phyloP scores from a whole-genome alignment of 1,140 invertebrate genomes.

The Hirudo medicinalis region DNA sequence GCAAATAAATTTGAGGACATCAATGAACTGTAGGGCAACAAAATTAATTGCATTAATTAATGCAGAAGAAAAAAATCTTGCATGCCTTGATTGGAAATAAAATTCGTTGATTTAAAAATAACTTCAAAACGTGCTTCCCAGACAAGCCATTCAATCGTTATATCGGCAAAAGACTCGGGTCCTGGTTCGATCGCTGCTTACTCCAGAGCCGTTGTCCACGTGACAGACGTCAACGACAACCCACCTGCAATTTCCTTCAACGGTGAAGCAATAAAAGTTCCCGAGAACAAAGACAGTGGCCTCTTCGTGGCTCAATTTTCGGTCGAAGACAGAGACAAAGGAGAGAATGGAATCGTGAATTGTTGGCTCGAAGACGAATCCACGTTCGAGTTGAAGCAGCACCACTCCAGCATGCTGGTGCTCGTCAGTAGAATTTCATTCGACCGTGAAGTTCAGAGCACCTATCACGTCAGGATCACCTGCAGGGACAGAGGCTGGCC shows the following conservation, averaged over 20 bases:
- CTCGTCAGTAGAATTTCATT: conserved; percentile 19
- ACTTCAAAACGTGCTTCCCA: too few relatives aligned
- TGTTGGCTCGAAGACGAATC: conserved; percentile 17
- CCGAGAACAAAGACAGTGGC: conserved; percentile 65
- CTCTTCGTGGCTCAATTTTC: conserved; percentile 67
- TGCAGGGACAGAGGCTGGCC: conserved; percentile 20
- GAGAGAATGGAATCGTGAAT: conserved; percentile 76
- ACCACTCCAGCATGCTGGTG: conserved; percentile 12
- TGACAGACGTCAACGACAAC: conserved; percentile 15
- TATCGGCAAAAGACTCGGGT: conserved; percentile 16
- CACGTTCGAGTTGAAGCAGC: conserved; percentile 16
- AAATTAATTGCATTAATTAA: too few relatives aligned
- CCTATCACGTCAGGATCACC: conserved; percentile 17
- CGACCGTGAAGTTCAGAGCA: conserved; percentile 20
- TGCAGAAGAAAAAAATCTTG: too few relatives aligned
- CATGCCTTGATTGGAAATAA: too few relatives aligned
- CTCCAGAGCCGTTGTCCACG: conserved; percentile 7
- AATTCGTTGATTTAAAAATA: too few relatives aligned
- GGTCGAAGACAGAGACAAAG: conserved; percentile 78
- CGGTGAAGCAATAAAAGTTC: conserved; percentile 41
- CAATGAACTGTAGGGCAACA: background rate
- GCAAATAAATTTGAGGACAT: background rate
- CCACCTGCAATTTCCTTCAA: conserved; percentile 10
- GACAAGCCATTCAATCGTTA: conserved; percentile 12
- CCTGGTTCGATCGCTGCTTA: conserved; percentile 5